phyloP scores from a whole-genome alignment of 1,140 invertebrate species.

The Panagrolaimus sp. region DNA sequence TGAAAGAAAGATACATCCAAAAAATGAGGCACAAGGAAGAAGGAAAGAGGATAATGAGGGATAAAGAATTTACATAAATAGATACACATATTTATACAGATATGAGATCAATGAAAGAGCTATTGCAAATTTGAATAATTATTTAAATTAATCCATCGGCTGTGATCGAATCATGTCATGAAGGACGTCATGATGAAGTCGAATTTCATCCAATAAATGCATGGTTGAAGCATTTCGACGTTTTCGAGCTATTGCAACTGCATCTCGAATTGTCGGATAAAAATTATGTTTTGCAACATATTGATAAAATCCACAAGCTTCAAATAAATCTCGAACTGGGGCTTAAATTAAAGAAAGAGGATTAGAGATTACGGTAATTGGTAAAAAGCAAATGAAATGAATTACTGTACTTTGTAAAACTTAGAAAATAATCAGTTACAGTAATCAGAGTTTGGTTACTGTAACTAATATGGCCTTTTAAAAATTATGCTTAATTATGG shows the following conservation, averaged over 20 bases:
- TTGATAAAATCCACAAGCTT: conserved; percentile 29
- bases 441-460: too few species aligned
- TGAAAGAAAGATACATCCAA: too few species aligned
- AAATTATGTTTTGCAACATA: conserved; percentile 37
- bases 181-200: conserved; percentile 30
- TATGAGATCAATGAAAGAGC: too few species aligned
- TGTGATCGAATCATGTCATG: conserved; percentile 28
- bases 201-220: conserved; percentile 36
- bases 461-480: too few species aligned
- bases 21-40: too few species aligned
- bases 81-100: too few species aligned
- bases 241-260: conserved; percentile 42
- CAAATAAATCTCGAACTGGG: conserved; percentile 33
- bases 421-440: neutral
- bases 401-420: conserved; percentile 14
- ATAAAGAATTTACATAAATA: too few species aligned
- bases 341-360: conserved; percentile 19
- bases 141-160: conserved; percentile 7
- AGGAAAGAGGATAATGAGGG: too few species aligned
- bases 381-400: neutral
- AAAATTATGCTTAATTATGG: too few species aligned
- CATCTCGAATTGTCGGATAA: conserved; percentile 40
- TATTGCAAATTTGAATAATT: too few species aligned
- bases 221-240: conserved; percentile 35
- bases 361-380: neutral